These are phyloP conservation scores for Brachionichthys hirsutus DNA, from an alignment of 2,113 vertebrate genomes.

Conservation along the genomic window DNA sequence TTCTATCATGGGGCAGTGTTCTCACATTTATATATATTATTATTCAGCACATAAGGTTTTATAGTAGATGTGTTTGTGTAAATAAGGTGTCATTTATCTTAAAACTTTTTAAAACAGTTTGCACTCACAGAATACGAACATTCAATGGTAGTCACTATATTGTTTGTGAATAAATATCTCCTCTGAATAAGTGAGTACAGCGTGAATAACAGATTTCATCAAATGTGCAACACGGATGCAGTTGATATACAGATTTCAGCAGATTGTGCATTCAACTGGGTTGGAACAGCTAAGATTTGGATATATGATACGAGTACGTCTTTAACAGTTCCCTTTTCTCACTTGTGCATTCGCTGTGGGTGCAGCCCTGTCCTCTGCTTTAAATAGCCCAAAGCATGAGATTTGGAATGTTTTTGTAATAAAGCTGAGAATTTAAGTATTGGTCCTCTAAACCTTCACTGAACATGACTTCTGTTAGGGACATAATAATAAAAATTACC, in stretches of 20 bases:
- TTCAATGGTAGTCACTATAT: constrained; percentile 9
- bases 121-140: constrained; percentile 18
- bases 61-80: too few relatives aligned
- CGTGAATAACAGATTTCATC: constrained; percentile 10
- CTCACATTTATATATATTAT: neutral
- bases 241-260: constrained; percentile 13
- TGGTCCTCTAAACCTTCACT: too few relatives aligned
- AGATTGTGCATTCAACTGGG: neutral
- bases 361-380: too few relatives aligned
- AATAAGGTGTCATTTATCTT: too few relatives aligned
- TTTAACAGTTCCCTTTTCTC: too few relatives aligned
- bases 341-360: too few relatives aligned
- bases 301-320: neutral
- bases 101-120: neutral
- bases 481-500: too few relatives aligned
- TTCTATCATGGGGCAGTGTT: constrained; percentile 1
- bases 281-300: constrained; percentile 1
- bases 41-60: too few relatives aligned
- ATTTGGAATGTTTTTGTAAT: constrained; percentile 1
- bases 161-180: constrained; percentile 4
- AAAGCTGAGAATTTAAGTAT: neutral
- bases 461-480: constrained; percentile 3
- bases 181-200: constrained; percentile 1
- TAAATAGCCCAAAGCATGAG: constrained; percentile 24
- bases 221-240: constrained; percentile 12